Percentiles rank a stretch among this genome's conserved stretches.
phyloP scores from a whole-genome alignment of 2,113 vertebrate genomes.

The Aramus guarauna region DNA sequence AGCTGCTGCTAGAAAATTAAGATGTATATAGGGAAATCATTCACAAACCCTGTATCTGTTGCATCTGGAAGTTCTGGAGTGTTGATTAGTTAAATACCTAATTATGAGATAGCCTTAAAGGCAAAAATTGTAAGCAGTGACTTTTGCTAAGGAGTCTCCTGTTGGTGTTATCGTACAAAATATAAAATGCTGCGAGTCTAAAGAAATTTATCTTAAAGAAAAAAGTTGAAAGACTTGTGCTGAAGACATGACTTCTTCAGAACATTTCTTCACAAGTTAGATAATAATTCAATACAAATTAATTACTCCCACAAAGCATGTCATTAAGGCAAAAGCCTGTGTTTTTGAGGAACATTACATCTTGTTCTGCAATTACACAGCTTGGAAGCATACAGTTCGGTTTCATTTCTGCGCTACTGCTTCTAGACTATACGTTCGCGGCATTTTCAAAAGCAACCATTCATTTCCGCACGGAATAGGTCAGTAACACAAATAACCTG shows the following conservation, averaged over 20 bases:
- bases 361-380: neutral
- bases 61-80: slow-evolving; percentile 64
- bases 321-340: neutral
- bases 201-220: neutral
- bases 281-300: slow-evolving; percentile 39
- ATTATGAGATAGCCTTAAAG: slow-evolving; percentile 71
- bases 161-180: neutral
- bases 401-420: neutral
- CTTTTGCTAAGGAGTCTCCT: slow-evolving; percentile 38
- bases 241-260: slow-evolving; percentile 12
- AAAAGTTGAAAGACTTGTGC: neutral
- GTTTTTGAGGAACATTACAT: neutral
- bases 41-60: slow-evolving; percentile 29
- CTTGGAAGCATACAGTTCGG: neutral
- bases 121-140: slow-evolving; percentile 61
- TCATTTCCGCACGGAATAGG: neutral
- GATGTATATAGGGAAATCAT: slow-evolving; percentile 44
- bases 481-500: neutral
- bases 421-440: neutral
- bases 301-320: slow-evolving; percentile 31
- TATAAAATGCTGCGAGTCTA: neutral
- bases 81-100: slow-evolving; percentile 48
- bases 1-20: slow-evolving; percentile 55
- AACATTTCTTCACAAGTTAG: slow-evolving; percentile 3
- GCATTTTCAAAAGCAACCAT: neutral